Evolutionary conservation across 2,888 invertebrate species (phyloP), one percentile per base, ranked within the genome.

Genomic region (Auanema sp.): DNA sequence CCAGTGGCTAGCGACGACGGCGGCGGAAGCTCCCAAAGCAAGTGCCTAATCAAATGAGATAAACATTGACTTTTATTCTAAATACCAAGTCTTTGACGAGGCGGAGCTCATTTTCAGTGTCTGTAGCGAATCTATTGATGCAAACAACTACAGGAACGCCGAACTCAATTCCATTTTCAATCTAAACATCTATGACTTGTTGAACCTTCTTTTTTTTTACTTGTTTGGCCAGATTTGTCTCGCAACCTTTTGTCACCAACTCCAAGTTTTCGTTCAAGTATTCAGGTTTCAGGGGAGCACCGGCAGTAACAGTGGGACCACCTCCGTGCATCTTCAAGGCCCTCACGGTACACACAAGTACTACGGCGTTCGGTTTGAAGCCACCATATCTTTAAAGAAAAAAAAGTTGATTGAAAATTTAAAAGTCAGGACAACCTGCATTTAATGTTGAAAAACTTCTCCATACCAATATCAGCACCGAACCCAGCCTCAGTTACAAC

Each of bases 251-350:
- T 80, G 88, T 87, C 12, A 98, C 85, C 59, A 97, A 87, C 58
- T 91, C 91, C 65, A 96, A 84, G 84, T 97, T 93, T 88, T 88
- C 87, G 65, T 88, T 88, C 0, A 89, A 87, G 83, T 98, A 98
- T 77, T 90, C 92, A 49, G 89, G 88, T 68, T 91, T 89, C 0
- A 96, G 87, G 0, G 92, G 91, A 33, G 75, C 68, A n/a, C 77
- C 77, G 11, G 86, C 89, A 0, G 89, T 88, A 11, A 97, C 94
- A 0, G 90, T 84, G 0, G 95, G 93, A 0, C 96, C 98, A 53
- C 97, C 97, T 33, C 98, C 98, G 85, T 98, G 98, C 93, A 97
- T 94, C 87, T 98, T 98, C 60, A 98, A 88, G 18, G 98, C 97
- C 68, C 97, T 88, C 21, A 97, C 89, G 0, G 97, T 95, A 0